Evolutionary conservation across 2,113 vertebrate species (phyloP), one percentile per base, ranked within the genome.

Genomic region (Sander lucioperca): DNA sequence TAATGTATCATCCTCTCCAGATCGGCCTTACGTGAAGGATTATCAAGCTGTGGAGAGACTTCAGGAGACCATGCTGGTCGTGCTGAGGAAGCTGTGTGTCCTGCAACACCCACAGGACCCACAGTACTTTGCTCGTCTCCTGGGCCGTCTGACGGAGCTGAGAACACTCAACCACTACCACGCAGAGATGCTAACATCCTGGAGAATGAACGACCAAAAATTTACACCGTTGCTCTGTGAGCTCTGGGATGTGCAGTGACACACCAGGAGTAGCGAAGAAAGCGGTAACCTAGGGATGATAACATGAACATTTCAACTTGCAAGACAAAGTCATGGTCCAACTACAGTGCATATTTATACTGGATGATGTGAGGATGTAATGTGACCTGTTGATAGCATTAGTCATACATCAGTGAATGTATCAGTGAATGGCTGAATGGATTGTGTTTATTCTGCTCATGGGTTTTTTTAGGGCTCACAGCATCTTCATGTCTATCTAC

Each of bases 141-240:
- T 99, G 90, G 98, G 98, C 4, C 96, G 98, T 4, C 95, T 99
- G 43, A 98, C 99, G 0, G 98, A 99, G 86, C 90, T 99, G 86
- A 92, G 99, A 74, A 99, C 98, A 2, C 97, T 99, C 90, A 99
- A 96, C 91, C 98, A 99, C 50, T 96, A 99, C 88, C 99, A 99
- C 0, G 95, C 97, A 0, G 97, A 99, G 90, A 98, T 99, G 98
- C 93, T 99, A 82, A 96, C 97, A 83, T 98, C 98, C 0, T 99
- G 99, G 99, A 96, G 96, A 67, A 96, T 95, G 66, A 98, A 96
- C 0, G 96, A 99, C 82, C 97, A 98, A 90, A 99, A 99, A 90
- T 99, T 99, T 84, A 99, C 98, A 25, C 99, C 99, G 0, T 96
- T 99, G 39, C 97, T 99, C 84, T 99, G 99, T 82, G 99, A 99